A percentile compares a stretch with the other conserved stretches of the same genome.
These are phyloP conservation scores for Rhingia campestris DNA, from an alignment of 2,888 invertebrate genomes.

Conservation along the genomic window DNA sequence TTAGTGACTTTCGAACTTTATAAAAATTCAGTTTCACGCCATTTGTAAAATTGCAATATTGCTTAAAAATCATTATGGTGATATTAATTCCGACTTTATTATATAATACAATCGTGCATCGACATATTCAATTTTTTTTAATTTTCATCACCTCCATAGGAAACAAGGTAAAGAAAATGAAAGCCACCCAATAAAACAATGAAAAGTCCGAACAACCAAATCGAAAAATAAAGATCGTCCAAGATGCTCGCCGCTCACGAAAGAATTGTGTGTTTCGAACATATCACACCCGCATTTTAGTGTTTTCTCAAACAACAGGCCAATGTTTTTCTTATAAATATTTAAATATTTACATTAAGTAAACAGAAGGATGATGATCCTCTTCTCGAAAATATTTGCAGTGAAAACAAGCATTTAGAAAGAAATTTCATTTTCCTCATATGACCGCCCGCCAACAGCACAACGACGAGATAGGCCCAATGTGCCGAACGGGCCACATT, in stretches of 20 bases:
- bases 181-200: too few species aligned
- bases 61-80: too few species aligned
- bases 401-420: conserved; percentile 56
- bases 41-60: too few species aligned
- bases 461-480: neutral
- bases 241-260: neutral
- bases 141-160: too few species aligned
- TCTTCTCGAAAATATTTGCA: conserved; percentile 74
- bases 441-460: conserved; percentile 3
- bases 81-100: too few species aligned
- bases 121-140: too few species aligned
- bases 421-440: conserved; percentile 32
- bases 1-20: too few species aligned
- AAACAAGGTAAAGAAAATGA: too few species aligned
- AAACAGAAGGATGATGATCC: conserved; percentile 77
- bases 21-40: too few species aligned
- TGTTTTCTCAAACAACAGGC: conserved; percentile 81
- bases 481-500: conserved; percentile 13
- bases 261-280: conserved; percentile 60
- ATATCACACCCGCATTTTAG: conserved; percentile 69
- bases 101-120: too few species aligned
- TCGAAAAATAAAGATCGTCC: too few species aligned
- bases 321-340: conserved; percentile 81
- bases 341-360: conserved; percentile 82
- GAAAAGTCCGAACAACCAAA: too few species aligned